Percentiles rank a stretch among this genome's conserved stretches.
phyloP scores from a whole-genome alignment of 1,140 invertebrate species.

The Sinella curviseta region DNA sequence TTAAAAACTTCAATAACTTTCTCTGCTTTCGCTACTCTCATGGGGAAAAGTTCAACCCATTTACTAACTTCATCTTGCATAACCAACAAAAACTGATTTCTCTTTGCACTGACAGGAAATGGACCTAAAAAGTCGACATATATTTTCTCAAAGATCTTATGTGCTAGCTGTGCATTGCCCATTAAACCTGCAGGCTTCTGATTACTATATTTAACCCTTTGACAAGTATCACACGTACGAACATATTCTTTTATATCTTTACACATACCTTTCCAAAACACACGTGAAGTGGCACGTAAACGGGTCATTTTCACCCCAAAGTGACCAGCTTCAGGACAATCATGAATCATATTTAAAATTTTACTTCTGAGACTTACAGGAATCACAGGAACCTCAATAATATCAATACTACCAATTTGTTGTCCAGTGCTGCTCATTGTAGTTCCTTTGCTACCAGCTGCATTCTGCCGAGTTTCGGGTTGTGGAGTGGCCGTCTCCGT shows the following conservation, averaged over 20 bases:
- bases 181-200: constrained; percentile 12
- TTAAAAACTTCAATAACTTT: constrained; percentile 50
- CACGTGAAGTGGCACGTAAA: neutral
- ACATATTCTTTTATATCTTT: constrained; percentile 31
- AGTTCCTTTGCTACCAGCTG: neutral
- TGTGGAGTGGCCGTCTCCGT: neutral
- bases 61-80: constrained; percentile 51
- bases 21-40: constrained; percentile 49
- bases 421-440: neutral
- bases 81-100: constrained; percentile 50
- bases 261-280: constrained; percentile 32
- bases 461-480: neutral
- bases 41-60: constrained; percentile 49
- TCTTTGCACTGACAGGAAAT: constrained; percentile 24
- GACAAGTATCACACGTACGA: constrained; percentile 28
- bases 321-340: constrained; percentile 23
- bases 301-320: constrained; percentile 29
- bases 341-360: constrained; percentile 16
- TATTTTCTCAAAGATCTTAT: constrained; percentile 33
- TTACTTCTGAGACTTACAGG: neutral
- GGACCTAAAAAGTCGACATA: constrained; percentile 47
- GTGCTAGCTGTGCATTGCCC: neutral
- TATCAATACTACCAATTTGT: neutral
- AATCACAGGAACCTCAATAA: neutral
- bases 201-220: constrained; percentile 7